Evolutionary conservation across 2,888 invertebrate species (phyloP), one percentile per base, ranked within the genome.

Genomic region (Orchesella flavescens): DNA sequence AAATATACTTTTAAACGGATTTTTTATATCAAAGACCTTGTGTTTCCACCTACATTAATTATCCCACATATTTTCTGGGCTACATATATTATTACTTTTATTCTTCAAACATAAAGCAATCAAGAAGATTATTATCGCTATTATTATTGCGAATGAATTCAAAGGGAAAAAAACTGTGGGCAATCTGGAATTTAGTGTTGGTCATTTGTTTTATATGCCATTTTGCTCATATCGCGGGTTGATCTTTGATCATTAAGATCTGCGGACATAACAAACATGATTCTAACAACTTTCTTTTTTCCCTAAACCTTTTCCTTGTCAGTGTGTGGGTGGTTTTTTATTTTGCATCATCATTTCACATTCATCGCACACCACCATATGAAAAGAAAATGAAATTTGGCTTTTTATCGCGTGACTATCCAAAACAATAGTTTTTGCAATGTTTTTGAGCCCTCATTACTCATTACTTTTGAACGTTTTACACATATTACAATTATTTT

Each of bases 211-310:
- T 12, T 34, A 23, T 63, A 13, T 53, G 43, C 49, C 49, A 19
- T 44, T 49, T n/a, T 69, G 49, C 15, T 55, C 17, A 3, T 17
- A 19, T 24, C 57, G 34, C 9, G 34, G 13, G 17, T 23, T 15
- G 7, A 12, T 63, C 23, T 23, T 69, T 49, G 3, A 15, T 49
- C n/a, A 49, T 49, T n/a, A 7, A 49, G 15, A 49, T 49, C 34
- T 34, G 34, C 12, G 49, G n/a, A 49, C 49, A 49, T 10, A 49
- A 49, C 44, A 44, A 2, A 65, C 17, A 66, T 44, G 15, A 3
- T 66, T 68, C 24, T 55, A 76, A 66, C 76, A 76, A 76, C 76
- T 76, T 76, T 76, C 76, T 66, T 76, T 66, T 68, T 57, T 49
- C 49, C 17, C 15, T 23, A 66, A 12, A 34, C 44, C 19, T 75